Evolutionary conservation across 2,888 invertebrate genomes (phyloP).

Genomic region (Rhimphoctona megacephalus): DNA sequence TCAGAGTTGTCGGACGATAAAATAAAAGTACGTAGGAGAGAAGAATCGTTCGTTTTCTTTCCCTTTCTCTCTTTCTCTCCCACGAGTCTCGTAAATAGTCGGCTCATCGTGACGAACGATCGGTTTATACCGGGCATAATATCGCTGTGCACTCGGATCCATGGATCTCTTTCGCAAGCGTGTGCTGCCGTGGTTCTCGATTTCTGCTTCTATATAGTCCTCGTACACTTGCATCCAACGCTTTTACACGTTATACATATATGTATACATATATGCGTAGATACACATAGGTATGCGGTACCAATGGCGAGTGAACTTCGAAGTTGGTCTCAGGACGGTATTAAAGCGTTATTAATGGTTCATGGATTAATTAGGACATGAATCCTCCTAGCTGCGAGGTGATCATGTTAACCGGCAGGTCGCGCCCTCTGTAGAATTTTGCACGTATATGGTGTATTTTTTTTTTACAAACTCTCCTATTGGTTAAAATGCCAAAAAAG

Average conservation of each 20-base stretch:
- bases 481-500: background rate
- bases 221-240: constrained; percentile 26
- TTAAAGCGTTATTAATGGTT: constrained; percentile 73
- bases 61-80: constrained; percentile 34
- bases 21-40: constrained; percentile 48
- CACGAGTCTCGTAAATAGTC: constrained; percentile 70
- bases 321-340: constrained; percentile 69
- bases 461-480: constrained; percentile 2
- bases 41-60: constrained; percentile 54
- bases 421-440: constrained; percentile 31
- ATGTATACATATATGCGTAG: constrained; percentile 38
- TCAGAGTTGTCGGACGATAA: constrained; percentile 51
- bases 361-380: constrained; percentile 73
- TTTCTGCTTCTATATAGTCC: constrained; percentile 31
- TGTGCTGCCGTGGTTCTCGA: constrained; percentile 35
- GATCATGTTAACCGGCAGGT: constrained; percentile 38
- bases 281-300: constrained; percentile 16
- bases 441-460: constrained; percentile 32
- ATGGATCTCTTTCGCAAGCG: constrained; percentile 37
- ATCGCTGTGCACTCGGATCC: constrained; percentile 44
- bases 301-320: constrained; percentile 59
- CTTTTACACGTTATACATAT: constrained; percentile 12
- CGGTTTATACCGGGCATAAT: constrained; percentile 60
- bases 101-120: constrained; percentile 71
- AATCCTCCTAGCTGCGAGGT: constrained; percentile 59